Percentiles rank a stretch among this genome's conserved stretches.
Evolutionary conservation across 2,113 vertebrate species (phyloP).

Genomic region (Nanorana parkeri): DNA sequence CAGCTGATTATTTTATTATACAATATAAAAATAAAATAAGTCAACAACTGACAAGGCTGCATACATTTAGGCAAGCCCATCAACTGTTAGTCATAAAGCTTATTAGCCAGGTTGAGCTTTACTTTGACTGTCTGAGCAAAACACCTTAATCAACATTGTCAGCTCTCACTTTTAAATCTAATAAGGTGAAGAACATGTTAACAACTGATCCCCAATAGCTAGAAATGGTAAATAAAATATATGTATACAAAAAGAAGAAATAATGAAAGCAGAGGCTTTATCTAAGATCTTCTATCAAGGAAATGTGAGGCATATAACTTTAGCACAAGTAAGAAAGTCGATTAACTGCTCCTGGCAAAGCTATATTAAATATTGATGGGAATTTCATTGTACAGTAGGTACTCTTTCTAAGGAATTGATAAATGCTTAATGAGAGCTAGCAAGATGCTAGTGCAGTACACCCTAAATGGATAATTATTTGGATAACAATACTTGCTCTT

Average conservation of each 20-base stretch:
- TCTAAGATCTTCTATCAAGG: slow-evolving; percentile 62
- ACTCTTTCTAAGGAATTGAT: slow-evolving; percentile 76
- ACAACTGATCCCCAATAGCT: slow-evolving; percentile 66
- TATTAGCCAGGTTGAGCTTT: slow-evolving; percentile 57
- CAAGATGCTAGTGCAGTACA: slow-evolving; percentile 63
- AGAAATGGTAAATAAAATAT: slow-evolving; percentile 59
- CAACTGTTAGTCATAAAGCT: slow-evolving; percentile 53
- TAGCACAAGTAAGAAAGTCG: slow-evolving; percentile 69
- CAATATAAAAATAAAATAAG: slow-evolving; percentile 43
- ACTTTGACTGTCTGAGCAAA: slow-evolving; percentile 49
- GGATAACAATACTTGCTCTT: slow-evolving; percentile 70
- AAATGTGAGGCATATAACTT: slow-evolving; percentile 60
- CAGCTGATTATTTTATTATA: slow-evolving; percentile 40
- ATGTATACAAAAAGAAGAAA: slow-evolving; percentile 59
- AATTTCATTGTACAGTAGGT: slow-evolving; percentile 70
- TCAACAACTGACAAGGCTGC: slow-evolving; percentile 31
- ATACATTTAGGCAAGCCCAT: slow-evolving; percentile 61
- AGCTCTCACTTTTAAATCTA: slow-evolving; percentile 58
- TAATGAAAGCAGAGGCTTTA: slow-evolving; percentile 66
- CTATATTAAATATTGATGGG: slow-evolving; percentile 77
- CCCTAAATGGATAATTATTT: slow-evolving; percentile 72
- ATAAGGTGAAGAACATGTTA: slow-evolving; percentile 61
- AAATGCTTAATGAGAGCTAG: slow-evolving; percentile 78
- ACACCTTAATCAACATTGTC: slow-evolving; percentile 61
- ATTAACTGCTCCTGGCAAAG: slow-evolving; percentile 68